Evolutionary conservation across 2,797 vertebrate genomes (phyloP).

Genomic region (Sebastes alutus): DNA sequence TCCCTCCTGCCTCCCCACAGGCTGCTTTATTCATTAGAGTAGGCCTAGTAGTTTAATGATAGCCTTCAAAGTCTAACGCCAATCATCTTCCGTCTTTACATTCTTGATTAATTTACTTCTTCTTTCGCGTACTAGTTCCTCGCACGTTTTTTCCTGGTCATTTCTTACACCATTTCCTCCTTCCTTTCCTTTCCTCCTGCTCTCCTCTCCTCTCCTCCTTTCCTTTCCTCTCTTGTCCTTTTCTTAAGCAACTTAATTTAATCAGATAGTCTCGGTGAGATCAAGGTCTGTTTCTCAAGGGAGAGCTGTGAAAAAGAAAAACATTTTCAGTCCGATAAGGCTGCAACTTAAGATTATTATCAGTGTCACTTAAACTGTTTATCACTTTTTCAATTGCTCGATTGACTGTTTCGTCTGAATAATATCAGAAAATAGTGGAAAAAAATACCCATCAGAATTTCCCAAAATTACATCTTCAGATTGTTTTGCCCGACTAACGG

Average conservation of each 20-base stretch:
- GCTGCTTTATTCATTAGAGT: conserved; percentile 66
- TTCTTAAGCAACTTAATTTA: background rate
- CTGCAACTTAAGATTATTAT: background rate
- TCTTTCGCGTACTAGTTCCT: background rate
- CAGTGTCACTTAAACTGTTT: background rate
- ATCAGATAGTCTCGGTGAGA: background rate
- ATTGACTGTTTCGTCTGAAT: background rate
- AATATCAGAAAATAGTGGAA: background rate
- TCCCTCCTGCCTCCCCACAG: conserved; percentile 29
- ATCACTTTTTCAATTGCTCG: background rate
- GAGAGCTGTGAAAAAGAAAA: background rate
- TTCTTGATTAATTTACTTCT: background rate
- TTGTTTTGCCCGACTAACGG: background rate
- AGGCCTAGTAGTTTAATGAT: conserved; percentile 48
- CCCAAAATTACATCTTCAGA: background rate
- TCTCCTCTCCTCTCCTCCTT: background rate
- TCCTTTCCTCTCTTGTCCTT: background rate
- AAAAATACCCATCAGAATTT: background rate
- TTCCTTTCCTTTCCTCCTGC: background rate
- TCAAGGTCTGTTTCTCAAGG: conserved; percentile 17
- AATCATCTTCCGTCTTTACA: conserved; percentile 45
- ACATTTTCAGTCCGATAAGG: background rate
- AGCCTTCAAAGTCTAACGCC: conserved; percentile 48
- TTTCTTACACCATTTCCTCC: background rate
- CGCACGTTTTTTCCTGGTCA: background rate